A percentile compares a stretch with the other conserved stretches of the same genome.
These are phyloP conservation scores for Sebastiscus albofasciatus DNA, from an alignment of 2,797 vertebrate genomes.

Conservation along the genomic window DNA sequence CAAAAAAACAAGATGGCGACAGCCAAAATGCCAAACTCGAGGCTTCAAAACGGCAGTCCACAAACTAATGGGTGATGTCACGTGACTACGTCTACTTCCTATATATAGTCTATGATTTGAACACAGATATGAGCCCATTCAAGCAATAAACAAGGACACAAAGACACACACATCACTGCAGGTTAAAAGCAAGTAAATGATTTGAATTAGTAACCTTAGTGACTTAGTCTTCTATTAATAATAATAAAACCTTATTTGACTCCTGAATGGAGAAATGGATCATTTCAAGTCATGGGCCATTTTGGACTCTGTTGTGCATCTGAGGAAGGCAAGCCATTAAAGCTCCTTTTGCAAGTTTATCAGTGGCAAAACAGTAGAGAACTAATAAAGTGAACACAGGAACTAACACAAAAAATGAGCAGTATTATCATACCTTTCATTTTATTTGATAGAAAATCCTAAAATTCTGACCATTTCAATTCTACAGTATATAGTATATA, in stretches of 20 bases:
- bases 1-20: no score
- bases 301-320: neutral
- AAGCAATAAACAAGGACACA: neutral
- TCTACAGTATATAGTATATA: neutral
- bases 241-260: neutral
- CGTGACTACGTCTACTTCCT: no score
- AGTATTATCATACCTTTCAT: neutral
- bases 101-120: neutral
- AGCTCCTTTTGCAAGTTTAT: neutral
- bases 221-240: neutral
- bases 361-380: neutral
- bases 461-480: neutral
- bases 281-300: neutral
- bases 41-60: no score
- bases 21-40: no score
- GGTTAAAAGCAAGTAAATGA: neutral
- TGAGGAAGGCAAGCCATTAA: neutral
- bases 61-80: no score
- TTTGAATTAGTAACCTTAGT: neutral
- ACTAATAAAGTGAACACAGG: neutral
- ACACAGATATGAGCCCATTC: neutral
- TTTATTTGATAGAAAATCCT: neutral
- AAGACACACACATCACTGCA: neutral
- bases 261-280: neutral
- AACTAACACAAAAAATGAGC: neutral